phyloP scores from a whole-genome alignment of 2,888 invertebrate species.

The Eupithecia centaureata region DNA sequence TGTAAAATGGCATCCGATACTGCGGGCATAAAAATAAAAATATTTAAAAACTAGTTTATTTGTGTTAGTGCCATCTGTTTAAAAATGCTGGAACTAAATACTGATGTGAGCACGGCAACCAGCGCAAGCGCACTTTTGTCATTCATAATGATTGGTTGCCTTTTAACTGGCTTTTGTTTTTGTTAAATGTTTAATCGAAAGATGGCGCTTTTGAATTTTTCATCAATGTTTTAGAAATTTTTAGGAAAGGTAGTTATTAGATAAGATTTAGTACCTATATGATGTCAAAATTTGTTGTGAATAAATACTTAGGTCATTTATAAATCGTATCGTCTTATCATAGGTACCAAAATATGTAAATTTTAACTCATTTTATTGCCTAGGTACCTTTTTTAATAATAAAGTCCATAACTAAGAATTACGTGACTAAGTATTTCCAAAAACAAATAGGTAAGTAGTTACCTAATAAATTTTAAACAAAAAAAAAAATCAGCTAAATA shows the following conservation, averaged over 20 bases:
- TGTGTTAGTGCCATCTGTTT: constrained; percentile 25
- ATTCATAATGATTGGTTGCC: not conserved
- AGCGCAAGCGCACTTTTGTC: not conserved
- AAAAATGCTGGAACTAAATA: constrained; percentile 28
- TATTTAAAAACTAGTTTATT: not conserved
- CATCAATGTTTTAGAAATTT: not conserved
- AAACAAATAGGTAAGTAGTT: not conserved
- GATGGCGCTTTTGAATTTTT: not conserved
- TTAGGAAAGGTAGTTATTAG: not conserved
- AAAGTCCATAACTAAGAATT: no score
- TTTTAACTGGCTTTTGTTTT: not conserved
- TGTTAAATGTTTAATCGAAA: not conserved
- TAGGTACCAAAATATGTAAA: no score
- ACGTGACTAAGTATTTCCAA: no score
- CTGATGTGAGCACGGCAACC: not conserved
- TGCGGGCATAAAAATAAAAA: not conserved
- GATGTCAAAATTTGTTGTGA: not conserved
- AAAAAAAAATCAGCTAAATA: no score
- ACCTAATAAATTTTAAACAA: not conserved
- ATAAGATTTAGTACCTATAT: not conserved
- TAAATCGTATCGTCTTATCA: no score
- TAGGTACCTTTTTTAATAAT: no score
- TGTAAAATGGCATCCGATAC: not conserved
- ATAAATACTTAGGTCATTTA: not conserved
- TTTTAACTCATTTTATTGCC: no score